phyloP scores from a whole-genome alignment of 2,797 vertebrate genomes.

The Schizopygopsis pylzovi region DNA sequence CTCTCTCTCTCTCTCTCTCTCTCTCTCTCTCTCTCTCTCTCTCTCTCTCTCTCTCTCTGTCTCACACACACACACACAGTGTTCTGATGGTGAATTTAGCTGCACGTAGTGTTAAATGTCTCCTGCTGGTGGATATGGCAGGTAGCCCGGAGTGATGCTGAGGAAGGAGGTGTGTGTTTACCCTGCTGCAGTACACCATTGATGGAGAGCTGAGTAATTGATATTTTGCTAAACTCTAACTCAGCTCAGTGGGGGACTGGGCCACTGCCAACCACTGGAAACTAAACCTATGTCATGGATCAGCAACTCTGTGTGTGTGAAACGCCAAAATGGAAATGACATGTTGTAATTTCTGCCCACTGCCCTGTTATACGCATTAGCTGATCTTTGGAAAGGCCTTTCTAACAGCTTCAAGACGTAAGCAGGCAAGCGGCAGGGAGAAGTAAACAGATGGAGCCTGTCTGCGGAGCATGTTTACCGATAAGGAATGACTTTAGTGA shows the following conservation, averaged over 20 bases:
- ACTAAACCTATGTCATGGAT: conserved; percentile 75
- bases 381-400: conserved; percentile 35
- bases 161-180: conserved; percentile 38
- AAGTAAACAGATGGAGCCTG: conserved; percentile 31
- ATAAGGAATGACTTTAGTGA: conserved; percentile 28
- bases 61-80: conserved; percentile 19
- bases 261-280: conserved; percentile 73
- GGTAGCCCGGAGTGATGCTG: conserved; percentile 32
- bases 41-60: too few relatives aligned
- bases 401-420: conserved; percentile 22
- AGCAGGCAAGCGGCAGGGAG: not conserved
- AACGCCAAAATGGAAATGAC: conserved; percentile 32
- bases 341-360: conserved; percentile 33
- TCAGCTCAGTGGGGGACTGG: conserved; percentile 68
- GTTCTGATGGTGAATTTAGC: not conserved
- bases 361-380: conserved; percentile 32
- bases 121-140: conserved; percentile 36
- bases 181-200: conserved; percentile 13
- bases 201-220: conserved; percentile 53
- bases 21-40: conserved; percentile 13
- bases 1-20: too few relatives aligned
- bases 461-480: conserved; percentile 6
- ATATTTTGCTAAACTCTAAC: conserved; percentile 68
- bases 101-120: conserved; percentile 8
- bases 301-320: conserved; percentile 57